Evolutionary conservation across 2,888 invertebrate genomes (phyloP).

Genomic region (Zygogramma bicolorata): DNA sequence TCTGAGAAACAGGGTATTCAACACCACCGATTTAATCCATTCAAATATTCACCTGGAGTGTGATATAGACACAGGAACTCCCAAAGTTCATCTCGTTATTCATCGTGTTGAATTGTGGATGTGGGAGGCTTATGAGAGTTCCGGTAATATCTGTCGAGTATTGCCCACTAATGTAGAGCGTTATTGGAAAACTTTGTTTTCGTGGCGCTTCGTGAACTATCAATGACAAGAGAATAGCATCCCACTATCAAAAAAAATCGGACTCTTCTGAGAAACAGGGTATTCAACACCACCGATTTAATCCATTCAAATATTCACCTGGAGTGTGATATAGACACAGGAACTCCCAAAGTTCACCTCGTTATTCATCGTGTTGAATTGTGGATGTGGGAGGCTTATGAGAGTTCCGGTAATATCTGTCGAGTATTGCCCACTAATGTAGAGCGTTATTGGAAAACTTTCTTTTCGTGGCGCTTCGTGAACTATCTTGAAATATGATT

Average conservation of each 20-base stretch:
- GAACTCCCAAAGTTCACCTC: not conserved
- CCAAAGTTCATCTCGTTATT: not conserved
- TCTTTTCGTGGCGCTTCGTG: not conserved
- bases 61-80: not conserved
- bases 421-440: not conserved
- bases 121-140: not conserved
- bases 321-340: not conserved
- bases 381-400: constrained; percentile 1
- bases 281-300: too few species aligned
- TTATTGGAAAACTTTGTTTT: constrained; percentile 9
- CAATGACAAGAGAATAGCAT: too few species aligned
- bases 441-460: constrained; percentile 12
- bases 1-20: too few species aligned
- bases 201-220: not conserved
- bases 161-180: constrained; percentile 6
- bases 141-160: not conserved
- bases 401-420: not conserved
- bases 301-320: not conserved
- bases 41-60: not conserved
- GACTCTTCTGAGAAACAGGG: too few species aligned
- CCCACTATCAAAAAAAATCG: too few species aligned
- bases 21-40: too few species aligned
- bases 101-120: not conserved
- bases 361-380: not conserved
- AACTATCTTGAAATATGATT: not conserved